phyloP scores from a whole-genome alignment of 2,113 vertebrate species.

The Australoheros scitulus region DNA sequence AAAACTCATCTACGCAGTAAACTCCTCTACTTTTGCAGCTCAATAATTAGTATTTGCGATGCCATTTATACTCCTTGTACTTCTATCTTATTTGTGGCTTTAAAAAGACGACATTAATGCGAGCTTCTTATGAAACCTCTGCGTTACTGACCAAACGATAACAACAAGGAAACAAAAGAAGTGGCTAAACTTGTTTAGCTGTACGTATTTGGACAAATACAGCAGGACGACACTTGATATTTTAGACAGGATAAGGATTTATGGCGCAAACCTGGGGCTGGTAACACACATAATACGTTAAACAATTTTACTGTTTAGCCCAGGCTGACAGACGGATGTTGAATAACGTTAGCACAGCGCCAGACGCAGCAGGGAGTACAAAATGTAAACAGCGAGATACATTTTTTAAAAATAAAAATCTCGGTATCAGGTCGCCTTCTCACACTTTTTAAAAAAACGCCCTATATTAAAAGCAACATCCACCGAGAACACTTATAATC shows the following conservation, averaged over 20 bases:
- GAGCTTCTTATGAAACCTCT: background rate
- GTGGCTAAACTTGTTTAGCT: background rate
- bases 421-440: accelerated
- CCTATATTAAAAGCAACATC: background rate
- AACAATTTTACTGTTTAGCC: background rate
- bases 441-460: background rate
- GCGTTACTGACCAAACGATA: background rate
- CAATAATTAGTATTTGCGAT: background rate
- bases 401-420: background rate
- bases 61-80: background rate
- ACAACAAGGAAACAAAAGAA: conserved; percentile 11
- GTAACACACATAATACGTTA: background rate
- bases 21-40: background rate
- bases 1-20: background rate
- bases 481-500: background rate
- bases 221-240: background rate
- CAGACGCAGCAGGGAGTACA: conserved; percentile 27
- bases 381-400: conserved; percentile 33
- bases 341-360: conserved; percentile 39
- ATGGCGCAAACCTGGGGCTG: background rate
- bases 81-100: too few species aligned
- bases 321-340: conserved; percentile 42
- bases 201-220: background rate
- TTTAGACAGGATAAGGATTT: background rate
- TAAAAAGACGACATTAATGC: background rate